phyloP scores from a whole-genome alignment of 2,113 vertebrate genomes.

The Malurus melanocephalus region DNA sequence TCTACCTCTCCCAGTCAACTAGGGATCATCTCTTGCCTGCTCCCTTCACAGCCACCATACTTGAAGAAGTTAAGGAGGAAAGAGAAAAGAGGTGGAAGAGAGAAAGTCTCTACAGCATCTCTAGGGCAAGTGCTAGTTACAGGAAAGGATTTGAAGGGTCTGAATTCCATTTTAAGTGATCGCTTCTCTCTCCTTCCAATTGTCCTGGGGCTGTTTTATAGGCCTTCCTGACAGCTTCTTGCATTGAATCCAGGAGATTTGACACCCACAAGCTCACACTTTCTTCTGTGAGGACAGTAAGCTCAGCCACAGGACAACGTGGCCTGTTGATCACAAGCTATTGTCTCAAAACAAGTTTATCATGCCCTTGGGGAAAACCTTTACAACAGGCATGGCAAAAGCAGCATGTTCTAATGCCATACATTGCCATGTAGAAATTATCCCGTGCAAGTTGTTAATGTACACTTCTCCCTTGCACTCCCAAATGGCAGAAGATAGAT shows the following conservation, averaged over 20 bases:
- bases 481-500: not conserved
- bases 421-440: not conserved
- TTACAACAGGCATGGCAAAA: not conserved
- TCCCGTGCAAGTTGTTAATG: not conserved
- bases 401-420: fast-evolving
- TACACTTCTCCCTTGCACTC: not conserved
- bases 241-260: not conserved
- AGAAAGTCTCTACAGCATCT: not conserved
- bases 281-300: not conserved
- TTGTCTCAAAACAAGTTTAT: not conserved
- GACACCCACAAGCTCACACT: not conserved
- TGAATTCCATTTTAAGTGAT: not conserved
- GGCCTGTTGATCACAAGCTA: not conserved
- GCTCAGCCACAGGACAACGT: not conserved
- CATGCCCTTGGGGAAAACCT: not conserved
- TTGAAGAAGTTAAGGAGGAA: not conserved
- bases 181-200: not conserved
- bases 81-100: not conserved
- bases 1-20: not conserved
- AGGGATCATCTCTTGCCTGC: not conserved
- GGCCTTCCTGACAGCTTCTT: not conserved
- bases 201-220: not conserved
- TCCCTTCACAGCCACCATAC: not conserved
- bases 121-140: not conserved
- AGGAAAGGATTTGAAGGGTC: not conserved